Base-by-base conservation (phyloP, 1,140 invertebrate species). In the Reticulitermes speratus region DNA sequence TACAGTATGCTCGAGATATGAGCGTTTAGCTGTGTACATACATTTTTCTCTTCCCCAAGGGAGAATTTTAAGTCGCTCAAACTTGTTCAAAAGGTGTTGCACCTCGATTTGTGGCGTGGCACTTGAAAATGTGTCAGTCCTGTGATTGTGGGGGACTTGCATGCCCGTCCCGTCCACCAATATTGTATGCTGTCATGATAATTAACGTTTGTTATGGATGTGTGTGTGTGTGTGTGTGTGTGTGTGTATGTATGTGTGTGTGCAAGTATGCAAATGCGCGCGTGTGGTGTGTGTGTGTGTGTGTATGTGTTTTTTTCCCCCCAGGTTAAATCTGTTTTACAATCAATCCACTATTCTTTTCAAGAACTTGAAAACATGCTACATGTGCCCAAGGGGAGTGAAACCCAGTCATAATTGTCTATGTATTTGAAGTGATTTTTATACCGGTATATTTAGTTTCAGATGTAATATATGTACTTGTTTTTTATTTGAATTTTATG, bases 341-440 rank as follows among this genome's bases (percentile, higher is more conserved):
- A 83, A 83, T 86, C 82, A 86, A 83, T 81, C 82, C 48, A 55
- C 21, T 82, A 21, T 75, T 86, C 65, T 84, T 84, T 84, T 86
- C 30, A 69, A 84, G 83, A 55, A 83, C 75, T 45, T 59, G n/a
- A 84, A 65, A 83, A 69, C 38, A 45, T 44, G 44, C n/a, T 83
- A 86, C 44, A 55, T 83, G 75, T 86, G 25, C 86, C 52, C 81
- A 65, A 32, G 83, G 82, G 86, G 69, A 69, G 59, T 83, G 52
- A 84, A 83, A 48, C 83, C 75, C 82, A 86, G 86, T 86, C 86
- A 86, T 86, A 86, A 86, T 86, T 84, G 52, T 86, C 86, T 82
- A 84, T 86, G 86, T 86, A 86, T 84, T n/a, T 86, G 48, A 52
- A 83, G 82, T 84, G 83, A 69, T 86, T 86, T 86, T 86, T 86